These are phyloP conservation scores for Argyrosomus japonicus DNA, from an alignment of 2,113 vertebrate species.

Conservation along the genomic window DNA sequence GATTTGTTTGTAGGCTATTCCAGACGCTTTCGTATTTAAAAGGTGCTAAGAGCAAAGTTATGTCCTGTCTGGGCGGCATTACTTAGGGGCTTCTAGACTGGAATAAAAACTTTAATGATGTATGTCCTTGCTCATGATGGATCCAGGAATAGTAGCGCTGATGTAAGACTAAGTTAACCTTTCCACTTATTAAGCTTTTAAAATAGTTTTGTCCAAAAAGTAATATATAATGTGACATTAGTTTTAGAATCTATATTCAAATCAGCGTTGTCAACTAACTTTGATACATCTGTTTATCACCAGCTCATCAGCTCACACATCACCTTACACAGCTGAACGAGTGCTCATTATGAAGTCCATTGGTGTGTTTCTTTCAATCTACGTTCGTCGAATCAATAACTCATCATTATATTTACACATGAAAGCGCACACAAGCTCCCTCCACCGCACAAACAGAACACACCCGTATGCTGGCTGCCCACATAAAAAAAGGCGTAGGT, in stretches of 20 bases:
- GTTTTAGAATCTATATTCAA: conserved; percentile 17
- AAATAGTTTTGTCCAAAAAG: conserved; percentile 2
- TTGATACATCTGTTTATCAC: conserved; percentile 34
- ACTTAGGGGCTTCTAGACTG: conserved; percentile 34
- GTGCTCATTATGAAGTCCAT: conserved; percentile 47
- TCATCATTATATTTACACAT: conserved; percentile 59
- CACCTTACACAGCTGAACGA: conserved; percentile 27
- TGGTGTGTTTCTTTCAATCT: conserved; percentile 45
- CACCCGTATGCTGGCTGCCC: not conserved
- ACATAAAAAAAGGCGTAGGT: not conserved
- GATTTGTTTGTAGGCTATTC: conserved; percentile 49
- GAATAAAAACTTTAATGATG: conserved; percentile 65
- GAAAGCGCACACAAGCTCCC: conserved; percentile 18
- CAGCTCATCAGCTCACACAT: conserved; percentile 20
- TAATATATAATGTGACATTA: conserved; percentile 16
- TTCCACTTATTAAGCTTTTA: not conserved
- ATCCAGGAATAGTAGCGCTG: conserved; percentile 43
- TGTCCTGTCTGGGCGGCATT: conserved; percentile 55
- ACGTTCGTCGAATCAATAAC: conserved; percentile 50
- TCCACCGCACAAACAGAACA: not conserved
- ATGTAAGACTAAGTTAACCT: conserved; percentile 11
- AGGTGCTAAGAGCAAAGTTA: conserved; percentile 72
- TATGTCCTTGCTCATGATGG: conserved; percentile 37
- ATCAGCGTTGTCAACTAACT: not conserved
- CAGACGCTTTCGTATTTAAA: conserved; percentile 39